Conservation (phyloP, 1,140 invertebrate species). For the Diabrotica undecimpunctata region DNA sequence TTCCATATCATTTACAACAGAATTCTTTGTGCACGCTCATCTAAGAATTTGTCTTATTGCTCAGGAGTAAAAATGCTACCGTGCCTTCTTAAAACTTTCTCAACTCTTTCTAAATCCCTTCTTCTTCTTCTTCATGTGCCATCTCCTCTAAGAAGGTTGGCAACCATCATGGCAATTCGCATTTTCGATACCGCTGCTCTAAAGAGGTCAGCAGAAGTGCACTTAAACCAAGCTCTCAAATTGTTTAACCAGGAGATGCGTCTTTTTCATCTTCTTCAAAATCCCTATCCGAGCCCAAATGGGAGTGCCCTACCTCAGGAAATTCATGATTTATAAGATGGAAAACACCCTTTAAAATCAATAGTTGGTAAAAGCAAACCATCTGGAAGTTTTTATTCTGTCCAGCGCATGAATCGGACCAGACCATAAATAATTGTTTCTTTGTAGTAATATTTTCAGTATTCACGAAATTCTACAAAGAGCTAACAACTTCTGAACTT, state of each 20-base stretch:
- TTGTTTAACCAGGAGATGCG: too few relatives aligned
- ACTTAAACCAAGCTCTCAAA: too few relatives aligned
- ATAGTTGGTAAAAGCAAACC: conserved; percentile 22
- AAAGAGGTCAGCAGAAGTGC: too few relatives aligned
- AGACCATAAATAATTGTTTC: conserved; percentile 20
- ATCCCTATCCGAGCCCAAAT: conserved; percentile 28
- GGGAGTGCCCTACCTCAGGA: conserved; percentile 27
- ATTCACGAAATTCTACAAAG: neutral
- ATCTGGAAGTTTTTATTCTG: conserved; percentile 33
- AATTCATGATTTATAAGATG: conserved; percentile 30
- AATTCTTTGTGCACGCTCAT: too few relatives aligned
- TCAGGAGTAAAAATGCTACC: conserved; percentile 22
- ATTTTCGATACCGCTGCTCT: too few relatives aligned
- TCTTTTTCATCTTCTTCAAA: conserved; percentile 31
- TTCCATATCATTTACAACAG: too few relatives aligned
- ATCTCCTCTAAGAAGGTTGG: too few relatives aligned
- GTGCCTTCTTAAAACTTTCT: too few relatives aligned
- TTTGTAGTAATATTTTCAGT: neutral
- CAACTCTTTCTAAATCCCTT: too few relatives aligned
- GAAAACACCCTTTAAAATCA: conserved; percentile 21
- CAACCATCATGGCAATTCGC: too few relatives aligned
- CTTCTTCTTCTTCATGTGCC: too few relatives aligned
- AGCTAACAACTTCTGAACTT: neutral
- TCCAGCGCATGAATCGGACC: conserved; percentile 30
- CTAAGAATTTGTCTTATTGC: conserved; percentile 17